These are phyloP conservation scores for Gibbula magus DNA, from an alignment of 2,888 invertebrate species.

Conservation along the genomic window DNA sequence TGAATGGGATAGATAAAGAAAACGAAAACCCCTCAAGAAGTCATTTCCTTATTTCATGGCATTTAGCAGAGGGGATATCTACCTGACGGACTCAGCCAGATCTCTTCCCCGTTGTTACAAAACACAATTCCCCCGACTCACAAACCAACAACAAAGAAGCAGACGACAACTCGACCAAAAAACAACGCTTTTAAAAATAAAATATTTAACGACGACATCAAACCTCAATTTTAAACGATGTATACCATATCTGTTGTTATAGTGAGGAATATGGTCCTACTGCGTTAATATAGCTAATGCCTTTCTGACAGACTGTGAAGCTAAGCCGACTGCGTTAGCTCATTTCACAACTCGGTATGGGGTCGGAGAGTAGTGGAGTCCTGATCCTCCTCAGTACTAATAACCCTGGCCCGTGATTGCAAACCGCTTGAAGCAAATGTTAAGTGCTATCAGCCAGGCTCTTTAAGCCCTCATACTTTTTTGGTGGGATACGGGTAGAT, in stretches of 20 bases:
- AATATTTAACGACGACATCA: too few species aligned
- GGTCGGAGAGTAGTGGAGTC: background rate
- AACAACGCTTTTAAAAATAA: too few species aligned
- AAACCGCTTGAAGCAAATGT: slow-evolving; percentile 13
- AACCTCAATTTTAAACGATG: background rate
- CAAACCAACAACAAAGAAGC: background rate
- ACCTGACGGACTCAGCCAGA: background rate
- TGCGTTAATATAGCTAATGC: slow-evolving; percentile 19
- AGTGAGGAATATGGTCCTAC: background rate
- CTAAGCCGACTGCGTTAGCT: background rate
- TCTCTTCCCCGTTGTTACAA: background rate
- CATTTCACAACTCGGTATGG: slow-evolving; percentile 22
- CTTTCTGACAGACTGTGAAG: slow-evolving; percentile 12
- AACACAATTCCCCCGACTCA: background rate
- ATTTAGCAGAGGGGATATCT: background rate
- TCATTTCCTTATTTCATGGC: slow-evolving; percentile 8
- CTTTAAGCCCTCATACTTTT: background rate
- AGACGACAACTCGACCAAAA: too few species aligned
- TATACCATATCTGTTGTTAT: background rate
- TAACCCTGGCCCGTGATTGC: slow-evolving; percentile 1
- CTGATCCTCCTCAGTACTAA: slow-evolving; percentile 3
- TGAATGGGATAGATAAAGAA: slow-evolving; percentile 13
- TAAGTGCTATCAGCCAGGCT: background rate
- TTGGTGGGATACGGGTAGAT: background rate
- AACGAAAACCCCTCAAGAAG: background rate